Conservation (phyloP, 1,140 invertebrate genomes). For the Tetramorium simillimum region DNA sequence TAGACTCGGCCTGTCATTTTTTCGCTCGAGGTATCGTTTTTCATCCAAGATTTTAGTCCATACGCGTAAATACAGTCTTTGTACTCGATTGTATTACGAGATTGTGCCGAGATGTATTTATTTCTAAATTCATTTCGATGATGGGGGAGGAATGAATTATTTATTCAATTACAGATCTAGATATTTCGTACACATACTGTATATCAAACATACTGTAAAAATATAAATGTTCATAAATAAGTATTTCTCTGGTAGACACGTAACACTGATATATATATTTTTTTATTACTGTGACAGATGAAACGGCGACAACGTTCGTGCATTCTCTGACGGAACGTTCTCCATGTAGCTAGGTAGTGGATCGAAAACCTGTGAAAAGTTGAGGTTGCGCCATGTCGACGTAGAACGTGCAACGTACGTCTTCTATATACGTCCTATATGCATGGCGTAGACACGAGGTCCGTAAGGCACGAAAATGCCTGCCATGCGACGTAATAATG, state of each 20-base stretch:
- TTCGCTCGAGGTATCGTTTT: not conserved
- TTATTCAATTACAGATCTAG: not conserved
- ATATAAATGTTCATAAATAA: not conserved
- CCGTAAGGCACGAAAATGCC: slow-evolving; percentile 79
- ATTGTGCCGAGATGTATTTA: not conserved
- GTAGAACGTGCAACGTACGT: not conserved
- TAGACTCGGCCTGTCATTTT: not conserved
- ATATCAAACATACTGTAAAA: not conserved
- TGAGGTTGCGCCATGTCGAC: not conserved
- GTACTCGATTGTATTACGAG: not conserved
- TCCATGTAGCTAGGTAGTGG: not conserved
- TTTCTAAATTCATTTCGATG: not conserved
- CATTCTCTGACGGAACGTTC: slow-evolving; percentile 29
- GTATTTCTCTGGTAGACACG: not conserved
- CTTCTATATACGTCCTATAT: not conserved
- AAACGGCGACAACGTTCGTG: not conserved
- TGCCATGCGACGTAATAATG: slow-evolving; percentile 81
- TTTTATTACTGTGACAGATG: not conserved
- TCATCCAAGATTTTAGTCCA: not conserved
- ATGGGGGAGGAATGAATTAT: not conserved
- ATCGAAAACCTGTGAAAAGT: slow-evolving; percentile 8
- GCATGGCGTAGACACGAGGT: slow-evolving; percentile 40
- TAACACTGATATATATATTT: not conserved
- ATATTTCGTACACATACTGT: not conserved
- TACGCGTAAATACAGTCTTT: not conserved